Percentiles rank a stretch among this genome's conserved stretches.
These are phyloP conservation scores for Eupithecia centaureata DNA, from an alignment of 2,888 invertebrate species.

Conservation along the genomic window DNA sequence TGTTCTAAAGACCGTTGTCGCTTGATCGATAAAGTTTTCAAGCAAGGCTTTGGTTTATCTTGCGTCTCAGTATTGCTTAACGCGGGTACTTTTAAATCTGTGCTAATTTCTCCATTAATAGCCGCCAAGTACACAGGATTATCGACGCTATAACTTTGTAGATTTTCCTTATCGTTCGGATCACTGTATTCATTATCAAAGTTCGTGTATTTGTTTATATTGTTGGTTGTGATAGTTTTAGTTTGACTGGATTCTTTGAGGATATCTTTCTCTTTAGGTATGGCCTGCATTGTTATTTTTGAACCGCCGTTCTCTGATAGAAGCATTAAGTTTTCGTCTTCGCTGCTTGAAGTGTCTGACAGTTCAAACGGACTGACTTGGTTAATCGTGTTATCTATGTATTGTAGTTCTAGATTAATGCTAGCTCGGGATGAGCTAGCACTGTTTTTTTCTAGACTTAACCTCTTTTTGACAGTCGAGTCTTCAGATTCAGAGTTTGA, in stretches of 20 bases:
- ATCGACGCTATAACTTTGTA: constrained; percentile 70
- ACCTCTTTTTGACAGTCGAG: constrained; percentile 72
- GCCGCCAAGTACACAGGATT: constrained; percentile 77
- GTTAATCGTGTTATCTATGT: constrained; percentile 66
- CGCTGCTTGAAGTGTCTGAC: constrained; percentile 77
- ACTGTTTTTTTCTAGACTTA: constrained; percentile 77
- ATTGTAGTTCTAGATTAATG: constrained; percentile 73
- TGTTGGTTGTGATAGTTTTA: constrained; percentile 69
- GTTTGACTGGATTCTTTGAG: constrained; percentile 73
- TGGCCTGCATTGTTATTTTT: constrained; percentile 77
- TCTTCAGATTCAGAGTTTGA: constrained; percentile 76
- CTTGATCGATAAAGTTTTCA: constrained; percentile 69
- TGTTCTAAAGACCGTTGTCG: constrained; percentile 90
- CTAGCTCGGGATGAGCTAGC: constrained; percentile 72
- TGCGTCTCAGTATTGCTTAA: constrained; percentile 14
- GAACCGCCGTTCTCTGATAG: constrained; percentile 77
- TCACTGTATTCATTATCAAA: constrained; percentile 80
- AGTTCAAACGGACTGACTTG: constrained; percentile 65
- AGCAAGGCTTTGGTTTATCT: constrained; percentile 57
- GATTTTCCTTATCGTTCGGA: constrained; percentile 76
- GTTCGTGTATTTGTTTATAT: constrained; percentile 74
- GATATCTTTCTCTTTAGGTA: constrained; percentile 71
- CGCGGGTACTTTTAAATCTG: constrained; percentile 55
- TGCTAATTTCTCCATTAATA: constrained; percentile 69
- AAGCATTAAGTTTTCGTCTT: constrained; percentile 78